Evolutionary conservation across 2,888 invertebrate species (phyloP).

Genomic region (Papilio gigon): DNA sequence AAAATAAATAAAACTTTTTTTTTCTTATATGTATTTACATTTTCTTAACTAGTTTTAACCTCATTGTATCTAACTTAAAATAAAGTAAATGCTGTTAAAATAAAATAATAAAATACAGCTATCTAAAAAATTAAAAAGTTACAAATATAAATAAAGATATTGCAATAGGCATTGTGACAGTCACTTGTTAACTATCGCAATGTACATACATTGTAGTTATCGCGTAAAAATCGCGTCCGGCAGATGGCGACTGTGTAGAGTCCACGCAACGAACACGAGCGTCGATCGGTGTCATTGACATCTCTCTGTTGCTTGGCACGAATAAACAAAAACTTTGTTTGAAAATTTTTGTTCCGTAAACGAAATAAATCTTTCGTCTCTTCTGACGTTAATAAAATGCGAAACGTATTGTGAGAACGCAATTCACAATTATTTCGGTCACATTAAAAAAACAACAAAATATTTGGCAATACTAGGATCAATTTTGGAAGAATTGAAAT

Average conservation of each 20-base stretch:
- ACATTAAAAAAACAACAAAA: background rate
- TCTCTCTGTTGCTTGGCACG: constrained; percentile 8
- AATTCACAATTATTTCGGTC: background rate
- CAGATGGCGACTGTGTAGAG: constrained; percentile 34
- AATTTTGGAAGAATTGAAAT: background rate
- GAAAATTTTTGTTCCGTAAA: constrained; percentile 7
- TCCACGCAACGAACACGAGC: constrained; percentile 25
- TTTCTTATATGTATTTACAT: background rate
- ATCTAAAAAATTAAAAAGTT: too few species aligned
- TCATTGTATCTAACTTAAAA: too few species aligned
- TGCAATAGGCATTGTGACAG: background rate
- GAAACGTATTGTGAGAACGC: background rate
- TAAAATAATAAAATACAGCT: too few species aligned
- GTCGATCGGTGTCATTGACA: constrained; percentile 33
- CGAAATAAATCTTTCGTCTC: background rate
- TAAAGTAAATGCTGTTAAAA: too few species aligned
- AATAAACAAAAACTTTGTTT: constrained; percentile 4
- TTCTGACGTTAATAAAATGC: constrained; percentile 1
- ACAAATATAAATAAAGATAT: constrained; percentile 44
- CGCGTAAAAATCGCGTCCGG: constrained; percentile 33
- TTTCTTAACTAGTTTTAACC: too few species aligned
- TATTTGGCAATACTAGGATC: background rate
- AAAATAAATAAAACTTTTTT: too few species aligned
- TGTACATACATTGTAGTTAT: constrained; percentile 46
- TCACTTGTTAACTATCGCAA: constrained; percentile 46